A percentile compares a stretch with the other conserved stretches of the same genome.
These are phyloP conservation scores for Pinna nobilis DNA, from an alignment of 1,140 invertebrate genomes.

Conservation along the genomic window DNA sequence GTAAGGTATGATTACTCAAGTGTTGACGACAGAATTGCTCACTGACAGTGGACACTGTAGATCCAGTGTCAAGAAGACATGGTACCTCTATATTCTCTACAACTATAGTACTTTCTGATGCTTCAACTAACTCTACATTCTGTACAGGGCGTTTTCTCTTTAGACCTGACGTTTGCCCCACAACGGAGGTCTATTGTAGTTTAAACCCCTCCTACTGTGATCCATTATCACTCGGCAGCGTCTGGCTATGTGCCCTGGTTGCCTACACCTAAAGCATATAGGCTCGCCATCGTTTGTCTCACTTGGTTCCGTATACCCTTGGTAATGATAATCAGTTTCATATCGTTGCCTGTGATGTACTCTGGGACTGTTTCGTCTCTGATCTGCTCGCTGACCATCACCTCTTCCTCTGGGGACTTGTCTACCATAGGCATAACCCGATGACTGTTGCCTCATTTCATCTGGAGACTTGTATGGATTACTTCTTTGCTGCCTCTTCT, in stretches of 20 bases:
- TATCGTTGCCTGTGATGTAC: background rate
- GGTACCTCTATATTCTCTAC: background rate
- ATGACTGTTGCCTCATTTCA: too few relatives aligned
- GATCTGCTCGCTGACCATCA: background rate
- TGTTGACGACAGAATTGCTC: background rate
- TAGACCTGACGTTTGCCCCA: background rate
- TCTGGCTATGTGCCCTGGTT: conserved; percentile 18
- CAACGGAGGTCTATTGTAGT: conserved; percentile 11
- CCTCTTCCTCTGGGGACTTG: background rate
- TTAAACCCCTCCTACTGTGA: conserved; percentile 23
- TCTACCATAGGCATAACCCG: background rate
- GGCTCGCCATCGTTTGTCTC: background rate
- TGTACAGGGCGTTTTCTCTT: conserved; percentile 6
- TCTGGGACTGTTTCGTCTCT: background rate
- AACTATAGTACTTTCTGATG: conserved; percentile 1
- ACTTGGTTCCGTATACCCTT: background rate
- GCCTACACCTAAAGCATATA: conserved; percentile 11
- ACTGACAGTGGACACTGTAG: conserved; percentile 6
- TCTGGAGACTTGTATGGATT: background rate
- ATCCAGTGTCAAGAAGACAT: conserved; percentile 16
- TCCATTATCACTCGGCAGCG: conserved; percentile 13
- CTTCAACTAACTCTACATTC: background rate
- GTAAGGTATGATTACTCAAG: background rate
- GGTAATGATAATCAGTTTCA: background rate
- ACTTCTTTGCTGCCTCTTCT: background rate